Evolutionary conservation across 2,113 vertebrate genomes (phyloP).

Genomic region (Eretmochelys imbricata): DNA sequence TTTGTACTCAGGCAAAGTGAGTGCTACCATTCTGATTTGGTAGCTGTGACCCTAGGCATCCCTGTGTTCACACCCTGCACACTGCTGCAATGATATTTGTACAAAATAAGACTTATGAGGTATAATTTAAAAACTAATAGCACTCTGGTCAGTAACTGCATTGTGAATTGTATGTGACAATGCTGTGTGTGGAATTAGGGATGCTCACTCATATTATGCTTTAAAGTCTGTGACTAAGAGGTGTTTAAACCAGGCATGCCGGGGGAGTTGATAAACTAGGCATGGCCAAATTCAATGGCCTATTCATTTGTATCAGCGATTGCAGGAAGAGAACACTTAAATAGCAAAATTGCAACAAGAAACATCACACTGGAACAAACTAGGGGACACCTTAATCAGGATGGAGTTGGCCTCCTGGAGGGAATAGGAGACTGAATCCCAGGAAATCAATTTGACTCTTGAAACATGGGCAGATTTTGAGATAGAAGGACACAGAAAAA

Average conservation of each 20-base stretch:
- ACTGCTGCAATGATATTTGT: neutral
- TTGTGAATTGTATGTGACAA: neutral
- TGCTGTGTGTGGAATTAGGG: neutral
- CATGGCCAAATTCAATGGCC: neutral
- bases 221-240: neutral
- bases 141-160: neutral
- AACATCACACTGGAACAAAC: neutral
- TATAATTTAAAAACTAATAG: neutral
- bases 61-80: neutral
- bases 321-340: neutral
- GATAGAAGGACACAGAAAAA: neutral
- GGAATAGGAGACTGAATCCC: neutral
- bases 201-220: neutral
- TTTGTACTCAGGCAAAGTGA: neutral
- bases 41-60: neutral
- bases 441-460: neutral
- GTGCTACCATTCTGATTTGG: conserved; percentile 32
- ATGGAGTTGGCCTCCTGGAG: neutral
- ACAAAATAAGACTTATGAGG: neutral
- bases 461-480: neutral
- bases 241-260: neutral
- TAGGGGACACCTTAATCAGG: neutral
- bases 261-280: neutral
- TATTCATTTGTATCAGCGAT: neutral
- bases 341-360: neutral